phyloP scores from a whole-genome alignment of 2,888 invertebrate genomes.

The Erebia ligea region DNA sequence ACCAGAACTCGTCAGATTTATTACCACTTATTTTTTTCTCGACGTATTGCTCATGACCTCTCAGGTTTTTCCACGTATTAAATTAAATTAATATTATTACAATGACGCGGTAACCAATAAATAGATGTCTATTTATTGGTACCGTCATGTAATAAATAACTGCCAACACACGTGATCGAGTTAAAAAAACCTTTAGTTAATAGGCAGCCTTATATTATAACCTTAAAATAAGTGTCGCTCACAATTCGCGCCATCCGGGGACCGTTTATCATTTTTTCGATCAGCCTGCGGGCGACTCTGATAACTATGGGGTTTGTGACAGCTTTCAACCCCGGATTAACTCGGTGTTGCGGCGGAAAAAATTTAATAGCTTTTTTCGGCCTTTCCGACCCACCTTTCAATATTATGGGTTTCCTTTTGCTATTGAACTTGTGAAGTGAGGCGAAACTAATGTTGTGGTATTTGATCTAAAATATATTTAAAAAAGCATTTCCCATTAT shows the following conservation, averaged over 20 bases:
- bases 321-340: conserved; percentile 74
- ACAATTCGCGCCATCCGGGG: conserved; percentile 57
- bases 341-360: conserved; percentile 63
- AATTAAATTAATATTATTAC: too few relatives aligned
- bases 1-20: too few relatives aligned
- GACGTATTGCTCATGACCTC: too few relatives aligned
- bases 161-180: not conserved
- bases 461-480: not conserved
- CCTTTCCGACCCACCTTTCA: conserved; percentile 49
- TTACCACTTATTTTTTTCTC: too few relatives aligned
- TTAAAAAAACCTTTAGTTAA: not conserved
- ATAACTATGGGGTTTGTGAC: conserved; percentile 66
- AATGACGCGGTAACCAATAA: too few relatives aligned
- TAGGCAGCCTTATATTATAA: conserved; percentile 43
- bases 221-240: conserved; percentile 60
- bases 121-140: too few relatives aligned
- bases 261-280: conserved; percentile 64
- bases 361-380: conserved; percentile 68
- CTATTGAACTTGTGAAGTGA: not conserved
- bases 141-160: not conserved
- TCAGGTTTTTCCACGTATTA: too few relatives aligned
- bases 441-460: not conserved
- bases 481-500: not conserved
- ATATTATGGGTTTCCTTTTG: conserved; percentile 30
- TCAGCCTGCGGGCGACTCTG: conserved; percentile 52